These are phyloP conservation scores for Sesamia nonagrioides DNA, from an alignment of 1,140 invertebrate species.

Conservation along the genomic window DNA sequence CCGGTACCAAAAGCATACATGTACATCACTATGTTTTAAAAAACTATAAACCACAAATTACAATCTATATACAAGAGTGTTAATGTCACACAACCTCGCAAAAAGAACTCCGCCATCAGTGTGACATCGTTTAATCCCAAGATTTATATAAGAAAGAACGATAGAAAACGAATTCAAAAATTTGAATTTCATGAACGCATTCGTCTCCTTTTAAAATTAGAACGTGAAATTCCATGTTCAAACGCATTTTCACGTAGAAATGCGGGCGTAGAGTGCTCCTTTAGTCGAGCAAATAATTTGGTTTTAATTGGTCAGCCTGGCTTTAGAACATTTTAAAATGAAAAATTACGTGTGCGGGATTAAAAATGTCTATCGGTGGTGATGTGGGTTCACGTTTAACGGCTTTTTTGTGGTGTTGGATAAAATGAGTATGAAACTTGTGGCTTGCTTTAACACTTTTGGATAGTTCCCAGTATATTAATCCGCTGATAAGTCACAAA, in stretches of 20 bases:
- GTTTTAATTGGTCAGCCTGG: constrained; percentile 56
- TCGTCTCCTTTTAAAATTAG: constrained; percentile 52
- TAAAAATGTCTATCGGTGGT: constrained; percentile 23
- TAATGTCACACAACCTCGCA: neutral
- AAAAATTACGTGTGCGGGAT: constrained; percentile 35
- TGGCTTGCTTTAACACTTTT: too few species aligned
- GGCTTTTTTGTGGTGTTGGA: neutral
- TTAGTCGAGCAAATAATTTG: constrained; percentile 51
- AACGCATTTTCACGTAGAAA: constrained; percentile 40
- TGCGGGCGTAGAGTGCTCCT: constrained; percentile 37
- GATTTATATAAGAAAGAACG: constrained; percentile 42
- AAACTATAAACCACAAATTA: neutral
- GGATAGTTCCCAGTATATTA: too few species aligned
- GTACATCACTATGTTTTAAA: constrained; percentile 16
- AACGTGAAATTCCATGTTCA: constrained; percentile 46
- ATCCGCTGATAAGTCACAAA: too few species aligned
- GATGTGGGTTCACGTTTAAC: neutral
- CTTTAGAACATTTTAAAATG: constrained; percentile 38
- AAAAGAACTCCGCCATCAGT: constrained; percentile 33
- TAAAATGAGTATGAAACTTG: too few species aligned
- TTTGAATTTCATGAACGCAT: constrained; percentile 57
- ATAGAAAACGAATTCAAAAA: constrained; percentile 50
- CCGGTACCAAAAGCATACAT: neutral
- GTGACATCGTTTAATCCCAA: constrained; percentile 42
- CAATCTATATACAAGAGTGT: constrained; percentile 16